Evolutionary conservation across 2,797 vertebrate genomes (phyloP), one percentile per base, ranked within the genome.

Genomic region (Galago senegalensis): DNA sequence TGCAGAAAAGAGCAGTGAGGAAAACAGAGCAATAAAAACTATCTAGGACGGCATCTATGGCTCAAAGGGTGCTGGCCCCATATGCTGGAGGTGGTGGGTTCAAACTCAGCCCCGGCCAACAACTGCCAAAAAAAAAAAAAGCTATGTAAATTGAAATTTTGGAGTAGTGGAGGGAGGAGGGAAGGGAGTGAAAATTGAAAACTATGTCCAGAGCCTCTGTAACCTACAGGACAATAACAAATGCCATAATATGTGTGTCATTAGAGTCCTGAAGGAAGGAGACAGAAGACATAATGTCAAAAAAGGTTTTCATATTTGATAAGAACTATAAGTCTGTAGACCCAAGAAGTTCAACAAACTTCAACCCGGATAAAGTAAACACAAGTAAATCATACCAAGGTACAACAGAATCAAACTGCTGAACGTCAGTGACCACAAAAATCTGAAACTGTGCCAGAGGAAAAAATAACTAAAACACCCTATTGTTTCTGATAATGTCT

Each of bases 311-410:
- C 65, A 8, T 81, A 85, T 81, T 92, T 90, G 76, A 77, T 81
- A 40, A 92, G 94, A 94, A 84, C 58, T 40, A 13, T 79, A 96
- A 94, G 56, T 79, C 43, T 60, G 87, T 18, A 84, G 49, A 81
- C 27, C 43, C 56, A 83, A 95, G 70, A 93, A 94, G 49, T 75
- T 79, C 87, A 89, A 83, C 31, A 91, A 94, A 29, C 16, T 76
- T 37, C 58, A 89, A 80, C 27, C 40, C 69, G 58, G 63, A 84
- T 93, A 87, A 87, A 67, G 88, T 82, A 89, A 73, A 69, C 31
- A 72, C 16, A 70, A 96, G 58, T n/a, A 77, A 87, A 90, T 73
- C 58, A 89, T 37, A 79, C 46, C 69, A 79, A 96, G 46, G 69
- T 43, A 69, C 60, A 92, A 88, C 56, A 86, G 46, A 88, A 85